These are phyloP conservation scores for Diphyllodes magnificus DNA, from an alignment of 2,113 vertebrate genomes.

Conservation along the genomic window DNA sequence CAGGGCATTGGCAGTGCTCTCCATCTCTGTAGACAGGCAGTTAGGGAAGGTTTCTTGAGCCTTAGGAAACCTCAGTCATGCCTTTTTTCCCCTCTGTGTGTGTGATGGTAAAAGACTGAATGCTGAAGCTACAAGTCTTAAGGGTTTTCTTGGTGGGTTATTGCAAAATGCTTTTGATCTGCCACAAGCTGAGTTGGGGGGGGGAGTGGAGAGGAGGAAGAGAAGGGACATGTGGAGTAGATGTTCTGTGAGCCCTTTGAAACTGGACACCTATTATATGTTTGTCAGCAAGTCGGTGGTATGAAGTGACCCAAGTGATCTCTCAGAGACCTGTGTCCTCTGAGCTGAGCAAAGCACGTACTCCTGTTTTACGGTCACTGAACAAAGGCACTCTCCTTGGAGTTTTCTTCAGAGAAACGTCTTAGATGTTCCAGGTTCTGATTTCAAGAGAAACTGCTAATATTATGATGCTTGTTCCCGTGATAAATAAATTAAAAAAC, in stretches of 20 bases:
- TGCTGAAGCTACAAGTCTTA: rapidly evolving
- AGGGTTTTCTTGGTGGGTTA: background rate
- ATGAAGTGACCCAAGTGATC: slow-evolving; percentile 41
- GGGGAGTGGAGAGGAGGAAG: background rate
- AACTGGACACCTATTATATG: slow-evolving; percentile 41
- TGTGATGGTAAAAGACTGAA: background rate
- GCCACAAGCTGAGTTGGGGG: background rate
- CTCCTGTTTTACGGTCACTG: background rate
- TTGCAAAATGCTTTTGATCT: slow-evolving; percentile 22
- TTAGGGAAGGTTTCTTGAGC: background rate
- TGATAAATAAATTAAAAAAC: background rate
- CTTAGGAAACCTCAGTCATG: background rate
- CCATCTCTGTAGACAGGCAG: background rate
- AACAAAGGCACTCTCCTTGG: background rate
- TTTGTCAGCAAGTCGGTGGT: slow-evolving; percentile 20
- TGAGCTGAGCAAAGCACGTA: background rate
- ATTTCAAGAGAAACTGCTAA: background rate
- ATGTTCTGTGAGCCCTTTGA: slow-evolving; percentile 38
- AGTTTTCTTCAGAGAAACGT: background rate
- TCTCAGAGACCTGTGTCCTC: background rate
- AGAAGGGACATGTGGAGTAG: background rate
- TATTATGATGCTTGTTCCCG: background rate
- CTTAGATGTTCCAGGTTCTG: background rate
- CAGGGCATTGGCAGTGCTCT: background rate
- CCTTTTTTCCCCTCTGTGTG: background rate